These are phyloP conservation scores for Pyrochroa serraticornis DNA, from an alignment of 2,888 invertebrate genomes.

Conservation along the genomic window DNA sequence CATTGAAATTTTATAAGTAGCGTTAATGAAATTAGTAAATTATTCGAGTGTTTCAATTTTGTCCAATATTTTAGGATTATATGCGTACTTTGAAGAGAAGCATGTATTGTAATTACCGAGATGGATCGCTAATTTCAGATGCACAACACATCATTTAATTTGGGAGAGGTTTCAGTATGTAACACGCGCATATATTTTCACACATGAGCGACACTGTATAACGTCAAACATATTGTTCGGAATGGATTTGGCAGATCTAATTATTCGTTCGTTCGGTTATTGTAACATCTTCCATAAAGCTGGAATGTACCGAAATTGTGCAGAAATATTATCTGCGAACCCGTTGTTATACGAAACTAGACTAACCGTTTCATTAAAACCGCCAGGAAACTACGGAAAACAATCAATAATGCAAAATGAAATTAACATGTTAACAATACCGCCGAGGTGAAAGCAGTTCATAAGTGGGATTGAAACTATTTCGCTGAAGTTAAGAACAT, in stretches of 20 bases:
- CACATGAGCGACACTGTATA: conserved; percentile 3
- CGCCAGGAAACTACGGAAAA: conserved; percentile 25
- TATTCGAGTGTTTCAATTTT: too few species aligned
- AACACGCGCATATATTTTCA: neutral
- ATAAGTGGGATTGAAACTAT: conserved; percentile 35
- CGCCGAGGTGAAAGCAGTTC: conserved; percentile 34
- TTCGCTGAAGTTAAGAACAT: conserved; percentile 22
- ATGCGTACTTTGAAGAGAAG: too few species aligned
- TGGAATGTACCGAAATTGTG: conserved; percentile 4
- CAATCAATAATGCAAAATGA: conserved; percentile 38
- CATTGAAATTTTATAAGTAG: too few species aligned
- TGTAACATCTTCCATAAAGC: conserved; percentile 10
- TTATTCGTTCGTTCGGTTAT: conserved; percentile 14
- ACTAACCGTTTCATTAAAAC: conserved; percentile 24
- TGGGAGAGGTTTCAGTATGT: too few species aligned
- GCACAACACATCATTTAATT: too few species aligned
- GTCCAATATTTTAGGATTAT: too few species aligned
- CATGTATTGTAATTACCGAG: too few species aligned
- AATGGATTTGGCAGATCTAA: conserved; percentile 7
- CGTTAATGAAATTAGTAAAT: too few species aligned
- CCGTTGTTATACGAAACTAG: neutral
- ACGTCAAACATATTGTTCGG: neutral
- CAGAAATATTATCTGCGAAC: conserved; percentile 15
- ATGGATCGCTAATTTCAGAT: too few species aligned
- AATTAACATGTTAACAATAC: conserved; percentile 41